A percentile compares a stretch with the other conserved stretches of the same genome.
Conservation (phyloP, 2,888 invertebrate genomes). For the Elmis aenea region DNA sequence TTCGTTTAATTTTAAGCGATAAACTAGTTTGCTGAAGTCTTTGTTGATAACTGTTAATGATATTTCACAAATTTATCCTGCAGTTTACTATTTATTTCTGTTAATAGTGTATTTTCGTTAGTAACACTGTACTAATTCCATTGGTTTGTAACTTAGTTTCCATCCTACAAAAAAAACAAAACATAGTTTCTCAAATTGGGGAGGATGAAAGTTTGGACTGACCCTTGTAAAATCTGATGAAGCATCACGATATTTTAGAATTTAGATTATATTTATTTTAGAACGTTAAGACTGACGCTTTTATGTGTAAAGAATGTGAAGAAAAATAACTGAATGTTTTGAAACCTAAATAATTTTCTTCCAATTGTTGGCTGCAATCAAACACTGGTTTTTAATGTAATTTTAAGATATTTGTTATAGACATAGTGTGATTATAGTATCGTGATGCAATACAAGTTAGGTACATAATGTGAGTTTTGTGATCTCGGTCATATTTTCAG, state of each 20-base stretch:
- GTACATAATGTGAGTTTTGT: slow-evolving; percentile 34
- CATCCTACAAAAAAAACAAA: too few relatives aligned
- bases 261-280: slow-evolving; percentile 22
- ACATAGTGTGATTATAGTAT: slow-evolving; percentile 20
- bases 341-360: too few relatives aligned
- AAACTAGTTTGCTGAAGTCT: background rate
- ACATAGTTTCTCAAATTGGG: background rate
- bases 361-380: too few relatives aligned
- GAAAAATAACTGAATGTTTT: slow-evolving; percentile 10
- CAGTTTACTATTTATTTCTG: background rate
- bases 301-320: too few relatives aligned
- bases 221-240: slow-evolving; percentile 9
- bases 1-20: slow-evolving; percentile 5
- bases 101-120: too few relatives aligned
- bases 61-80: background rate
- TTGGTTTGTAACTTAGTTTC: too few relatives aligned
- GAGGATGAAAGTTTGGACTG: background rate
- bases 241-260: slow-evolving; percentile 24
- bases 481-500: slow-evolving; percentile 39
- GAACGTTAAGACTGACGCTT: slow-evolving; percentile 25
- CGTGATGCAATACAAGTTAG: slow-evolving; percentile 36
- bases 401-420: slow-evolving; percentile 10
- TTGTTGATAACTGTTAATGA: slow-evolving; percentile 2
- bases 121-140: too few relatives aligned
- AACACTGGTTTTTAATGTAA: slow-evolving; percentile 12